phyloP scores from a whole-genome alignment of 2,888 invertebrate genomes.

The Flabesymbios commensalis region DNA sequence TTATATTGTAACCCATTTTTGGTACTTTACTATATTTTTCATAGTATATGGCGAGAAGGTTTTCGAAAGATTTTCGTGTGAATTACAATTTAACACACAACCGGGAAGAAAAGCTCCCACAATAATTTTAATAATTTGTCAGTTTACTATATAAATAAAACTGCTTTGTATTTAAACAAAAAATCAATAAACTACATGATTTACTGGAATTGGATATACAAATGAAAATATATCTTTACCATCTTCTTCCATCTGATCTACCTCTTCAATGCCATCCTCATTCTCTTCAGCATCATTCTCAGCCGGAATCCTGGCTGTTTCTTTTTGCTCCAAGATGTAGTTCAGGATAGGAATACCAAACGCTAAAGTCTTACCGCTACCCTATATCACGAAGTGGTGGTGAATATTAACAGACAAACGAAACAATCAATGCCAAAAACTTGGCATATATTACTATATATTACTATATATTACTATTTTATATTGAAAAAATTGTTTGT shows the following conservation, averaged over 20 bases:
- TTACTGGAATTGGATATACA: neutral
- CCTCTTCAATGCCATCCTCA: constrained; percentile 23
- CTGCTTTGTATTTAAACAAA: too few relatives aligned
- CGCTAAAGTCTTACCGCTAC: constrained; percentile 97
- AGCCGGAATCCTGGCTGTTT: neutral
- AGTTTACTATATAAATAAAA: too few relatives aligned
- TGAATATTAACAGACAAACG: neutral
- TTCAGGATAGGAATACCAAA: constrained; percentile 92
- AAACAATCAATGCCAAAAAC: neutral
- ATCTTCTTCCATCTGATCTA: constrained; percentile 23
- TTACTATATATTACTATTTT: too few relatives aligned
- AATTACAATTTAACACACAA: too few relatives aligned
- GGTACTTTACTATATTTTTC: too few relatives aligned
- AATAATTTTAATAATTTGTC: too few relatives aligned
- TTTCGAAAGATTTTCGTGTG: too few relatives aligned
- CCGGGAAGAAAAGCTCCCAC: too few relatives aligned
- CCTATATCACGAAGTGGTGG: constrained; percentile 63
- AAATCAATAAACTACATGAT: constrained; percentile 7
- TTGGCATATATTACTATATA: neutral
- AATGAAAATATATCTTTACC: constrained; percentile 2
- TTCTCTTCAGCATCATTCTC: constrained; percentile 8
- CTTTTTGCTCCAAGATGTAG: constrained; percentile 70
- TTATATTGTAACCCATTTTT: too few relatives aligned
- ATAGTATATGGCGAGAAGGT: too few relatives aligned
- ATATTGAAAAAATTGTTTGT: too few relatives aligned